Conservation (phyloP, 2,888 invertebrate species). For the Tetranychus piercei region DNA sequence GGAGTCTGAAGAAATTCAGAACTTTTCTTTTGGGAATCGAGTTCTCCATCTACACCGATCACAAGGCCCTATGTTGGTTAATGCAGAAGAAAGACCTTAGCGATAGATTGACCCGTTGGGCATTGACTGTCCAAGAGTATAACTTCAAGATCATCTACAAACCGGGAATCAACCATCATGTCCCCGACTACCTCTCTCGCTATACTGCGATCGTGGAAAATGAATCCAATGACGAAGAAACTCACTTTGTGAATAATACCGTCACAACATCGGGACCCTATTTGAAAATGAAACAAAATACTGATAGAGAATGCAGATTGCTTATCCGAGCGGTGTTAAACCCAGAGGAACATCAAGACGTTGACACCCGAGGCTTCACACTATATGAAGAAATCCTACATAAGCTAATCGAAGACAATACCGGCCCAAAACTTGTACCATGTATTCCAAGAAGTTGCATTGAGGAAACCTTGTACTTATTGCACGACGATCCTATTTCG, state of each 20-base stretch:
- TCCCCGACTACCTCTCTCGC: constrained; percentile 11
- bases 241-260: not conserved
- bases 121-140: not conserved
- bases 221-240: not conserved
- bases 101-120: constrained; percentile 9
- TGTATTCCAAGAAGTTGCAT: not conserved
- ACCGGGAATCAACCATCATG: not conserved
- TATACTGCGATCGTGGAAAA: not conserved
- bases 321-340: not conserved
- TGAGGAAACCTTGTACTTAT: not conserved
- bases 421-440: not conserved
- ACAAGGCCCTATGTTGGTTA: constrained; percentile 11
- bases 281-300: not conserved
- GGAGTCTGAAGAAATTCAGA: not conserved
- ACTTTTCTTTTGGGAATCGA: not conserved
- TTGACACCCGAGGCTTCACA: not conserved
- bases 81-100: not conserved
- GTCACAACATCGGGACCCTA: too few species aligned
- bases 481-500: not conserved
- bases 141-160: not conserved
- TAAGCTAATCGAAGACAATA: not conserved
- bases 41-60: constrained; percentile 16
- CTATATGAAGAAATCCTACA: not conserved
- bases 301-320: not conserved
- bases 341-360: not conserved